A percentile compares a stretch with the other conserved stretches of the same genome.
Evolutionary conservation across 2,888 invertebrate genomes (phyloP).

Genomic region (Deilephila porcellus): DNA sequence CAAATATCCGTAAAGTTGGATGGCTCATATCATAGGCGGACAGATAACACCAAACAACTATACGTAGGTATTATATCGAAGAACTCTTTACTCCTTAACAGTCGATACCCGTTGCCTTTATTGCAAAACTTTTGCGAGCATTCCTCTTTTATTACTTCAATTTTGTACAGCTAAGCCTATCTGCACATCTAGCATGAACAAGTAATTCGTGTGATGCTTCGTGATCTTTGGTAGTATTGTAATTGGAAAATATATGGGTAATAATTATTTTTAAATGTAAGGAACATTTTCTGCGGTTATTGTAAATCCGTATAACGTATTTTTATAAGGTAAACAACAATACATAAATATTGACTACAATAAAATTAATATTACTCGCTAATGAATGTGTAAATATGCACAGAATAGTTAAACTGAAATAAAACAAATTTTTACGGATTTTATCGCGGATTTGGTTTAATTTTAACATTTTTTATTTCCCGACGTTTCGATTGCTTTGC

Average conservation of each 20-base stretch:
- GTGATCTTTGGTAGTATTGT: background rate
- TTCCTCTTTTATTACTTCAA: slow-evolving; percentile 85
- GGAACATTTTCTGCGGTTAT: too few relatives aligned
- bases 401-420: too few relatives aligned
- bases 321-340: too few relatives aligned
- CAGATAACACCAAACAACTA: slow-evolving; percentile 26
- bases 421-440: too few relatives aligned
- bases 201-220: slow-evolving; percentile 35
- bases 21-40: slow-evolving; percentile 16
- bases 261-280: too few relatives aligned
- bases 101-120: slow-evolving; percentile 84
- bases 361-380: too few relatives aligned
- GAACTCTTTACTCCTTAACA: slow-evolving; percentile 84
- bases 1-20: background rate
- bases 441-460: too few relatives aligned
- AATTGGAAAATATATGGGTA: background rate
- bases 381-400: too few relatives aligned
- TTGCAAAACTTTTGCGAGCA: slow-evolving; percentile 83
- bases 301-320: too few relatives aligned
- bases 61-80: slow-evolving; percentile 30
- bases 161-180: slow-evolving; percentile 83
- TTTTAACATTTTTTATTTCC: too few relatives aligned
- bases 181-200: slow-evolving; percentile 51
- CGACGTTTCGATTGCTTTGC: too few relatives aligned
- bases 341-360: too few relatives aligned